A percentile compares a stretch with the other conserved stretches of the same genome.
phyloP scores from a whole-genome alignment of 2,113 vertebrate species.

The Atlantisia rogersi region DNA sequence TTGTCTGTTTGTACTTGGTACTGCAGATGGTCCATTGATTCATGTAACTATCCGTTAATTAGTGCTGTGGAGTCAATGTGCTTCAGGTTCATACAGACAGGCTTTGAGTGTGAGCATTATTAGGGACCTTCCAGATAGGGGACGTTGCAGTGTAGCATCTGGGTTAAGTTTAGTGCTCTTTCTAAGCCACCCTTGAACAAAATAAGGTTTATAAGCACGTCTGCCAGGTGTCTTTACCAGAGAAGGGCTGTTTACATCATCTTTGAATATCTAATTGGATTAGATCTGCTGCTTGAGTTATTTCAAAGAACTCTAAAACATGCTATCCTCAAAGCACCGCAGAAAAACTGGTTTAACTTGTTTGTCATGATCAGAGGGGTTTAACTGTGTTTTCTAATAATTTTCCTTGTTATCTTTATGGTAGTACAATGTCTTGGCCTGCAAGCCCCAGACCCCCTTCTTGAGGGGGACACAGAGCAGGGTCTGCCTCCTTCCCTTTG shows the following conservation, averaged over 20 bases:
- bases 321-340: neutral
- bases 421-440: neutral
- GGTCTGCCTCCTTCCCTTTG: neutral
- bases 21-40: neutral
- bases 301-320: conserved; percentile 25
- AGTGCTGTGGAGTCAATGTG: neutral
- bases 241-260: neutral
- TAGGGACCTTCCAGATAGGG: neutral
- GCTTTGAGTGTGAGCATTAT: neutral
- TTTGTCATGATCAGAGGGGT: neutral
- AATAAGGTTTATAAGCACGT: neutral
- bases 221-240: neutral
- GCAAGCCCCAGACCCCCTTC: neutral
- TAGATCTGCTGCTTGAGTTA: conserved; percentile 7
- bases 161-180: neutral
- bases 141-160: neutral
- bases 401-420: neutral
- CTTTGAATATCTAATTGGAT: conserved; percentile 7
- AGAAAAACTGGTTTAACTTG: conserved; percentile 18
- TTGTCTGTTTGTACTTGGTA: neutral
- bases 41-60: conserved; percentile 23
- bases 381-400: conserved; percentile 22
- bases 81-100: neutral
- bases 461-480: neutral
- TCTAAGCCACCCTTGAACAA: neutral